Evolutionary conservation across 2,113 vertebrate genomes (phyloP), one percentile per base, ranked within the genome.

Genomic region (Centropus unirufus): DNA sequence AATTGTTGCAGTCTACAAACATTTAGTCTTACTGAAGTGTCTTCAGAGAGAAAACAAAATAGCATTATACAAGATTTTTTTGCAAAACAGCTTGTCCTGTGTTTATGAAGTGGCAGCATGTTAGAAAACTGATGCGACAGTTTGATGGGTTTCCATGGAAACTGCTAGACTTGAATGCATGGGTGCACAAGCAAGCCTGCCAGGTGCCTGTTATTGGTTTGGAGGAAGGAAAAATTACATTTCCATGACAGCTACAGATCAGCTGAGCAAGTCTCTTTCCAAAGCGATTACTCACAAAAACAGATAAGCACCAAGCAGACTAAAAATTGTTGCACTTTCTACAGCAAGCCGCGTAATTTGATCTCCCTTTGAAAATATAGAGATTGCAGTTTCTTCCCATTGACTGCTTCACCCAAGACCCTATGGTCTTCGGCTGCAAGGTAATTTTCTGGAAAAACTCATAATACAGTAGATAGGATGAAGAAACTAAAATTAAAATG

Each of bases 141-240:
- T 92, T 98, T 97, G 92, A 92, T 78, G 74, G n/a, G 97, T 98
- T 98, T 92, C 97, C 96, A 98, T 98, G 94, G 98, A 94, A 98
- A 98, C 97, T 14, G 96, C 92, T 87, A 92, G 95, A 93, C 95
- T 97, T 96, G 93, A 97, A 96, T 82, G 96, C 97, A 95, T 89
- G 97, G 96, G 85, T 97, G 94, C 96, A 94, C 95, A 94, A 80
- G 79, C 81, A 92, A 83, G 89, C 83, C 96, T 97, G 93, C 97
- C 96, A 97, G 96, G 95, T 97, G 95, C 92, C 95, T 1, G 4
- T 89, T 97, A 96, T 76, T 96, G 96, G 95, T 94, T 95, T 85
- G 88, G 81, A 93, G 74, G 88, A 97, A 94, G 92, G 82, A 91
- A 96, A 97, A 97, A 97, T 97, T 93, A 95, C 86, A 97, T 97